Conservation (phyloP, 2,113 vertebrate genomes). For the Rhombomys opimus region DNA sequence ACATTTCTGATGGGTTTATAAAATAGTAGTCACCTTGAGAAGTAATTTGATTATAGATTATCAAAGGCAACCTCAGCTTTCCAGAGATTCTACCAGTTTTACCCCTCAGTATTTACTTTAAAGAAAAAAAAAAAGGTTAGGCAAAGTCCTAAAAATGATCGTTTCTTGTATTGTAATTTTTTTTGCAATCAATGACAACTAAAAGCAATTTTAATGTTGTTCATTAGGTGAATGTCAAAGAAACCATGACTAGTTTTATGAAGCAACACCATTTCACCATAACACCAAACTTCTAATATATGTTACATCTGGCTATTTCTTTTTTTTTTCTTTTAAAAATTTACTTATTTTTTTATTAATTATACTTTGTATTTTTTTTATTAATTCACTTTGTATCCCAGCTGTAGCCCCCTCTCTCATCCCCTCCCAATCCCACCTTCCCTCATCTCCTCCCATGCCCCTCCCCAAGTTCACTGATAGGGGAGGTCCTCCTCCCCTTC, state of each 20-base stretch:
- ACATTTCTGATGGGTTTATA: neutral
- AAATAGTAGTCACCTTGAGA: neutral
- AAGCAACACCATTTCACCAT: neutral
- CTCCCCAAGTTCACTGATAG: too few species aligned
- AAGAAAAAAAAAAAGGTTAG: neutral
- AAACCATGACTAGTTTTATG: neutral
- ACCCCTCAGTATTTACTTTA: neutral
- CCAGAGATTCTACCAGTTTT: neutral
- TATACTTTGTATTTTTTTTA: too few species aligned
- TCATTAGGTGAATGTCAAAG: neutral
- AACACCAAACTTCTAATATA: neutral
- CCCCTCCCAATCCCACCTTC: too few species aligned
- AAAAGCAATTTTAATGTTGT: neutral
- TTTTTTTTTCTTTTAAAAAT: too few species aligned
- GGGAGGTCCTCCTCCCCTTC: too few species aligned
- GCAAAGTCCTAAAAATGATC: neutral
- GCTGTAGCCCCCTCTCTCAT: too few species aligned
- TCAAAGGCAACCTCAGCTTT: neutral
- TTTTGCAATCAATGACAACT: neutral
- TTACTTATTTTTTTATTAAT: too few species aligned
- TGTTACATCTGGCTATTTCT: neutral
- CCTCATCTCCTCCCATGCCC: too few species aligned
- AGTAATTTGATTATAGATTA: neutral
- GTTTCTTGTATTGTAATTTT: neutral
- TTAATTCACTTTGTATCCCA: too few species aligned